phyloP scores from a whole-genome alignment of 37 sponge, comb jelly and placozoan genomes.

The Chondrosia reniformis region DNA sequence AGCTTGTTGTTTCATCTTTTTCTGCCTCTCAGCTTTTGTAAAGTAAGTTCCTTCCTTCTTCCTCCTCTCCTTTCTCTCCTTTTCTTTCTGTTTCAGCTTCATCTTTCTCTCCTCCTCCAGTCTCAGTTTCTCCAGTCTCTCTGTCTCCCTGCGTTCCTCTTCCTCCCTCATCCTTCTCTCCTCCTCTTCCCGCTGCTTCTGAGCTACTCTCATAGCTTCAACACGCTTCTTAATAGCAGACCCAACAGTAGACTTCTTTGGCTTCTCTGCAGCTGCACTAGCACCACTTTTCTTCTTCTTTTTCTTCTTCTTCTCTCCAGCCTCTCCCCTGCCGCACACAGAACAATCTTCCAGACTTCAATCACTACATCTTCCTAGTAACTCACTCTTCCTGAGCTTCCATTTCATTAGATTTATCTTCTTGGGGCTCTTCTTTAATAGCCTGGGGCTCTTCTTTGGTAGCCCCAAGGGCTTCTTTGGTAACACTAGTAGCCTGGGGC shows the following conservation, averaged over 20 bases:
- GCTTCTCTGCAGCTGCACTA: slow-evolving; percentile 35
- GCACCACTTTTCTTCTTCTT: slow-evolving; percentile 66
- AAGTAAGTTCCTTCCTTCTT: slow-evolving; percentile 89
- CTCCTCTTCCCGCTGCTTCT: slow-evolving; percentile 71
- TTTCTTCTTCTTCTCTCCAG: slow-evolving; percentile 68
- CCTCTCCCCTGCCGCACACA: slow-evolving; percentile 27
- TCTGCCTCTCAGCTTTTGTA: slow-evolving; percentile 80
- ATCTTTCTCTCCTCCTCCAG: slow-evolving; percentile 78
- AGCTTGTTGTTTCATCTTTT: slow-evolving; percentile 42
- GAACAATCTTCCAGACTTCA: slow-evolving; percentile 17
- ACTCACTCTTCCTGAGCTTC: neutral
- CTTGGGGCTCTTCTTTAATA: no score
- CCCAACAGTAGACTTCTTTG: slow-evolving; percentile 27
- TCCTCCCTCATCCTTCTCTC: slow-evolving; percentile 37
- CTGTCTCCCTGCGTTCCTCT: slow-evolving; percentile 73
- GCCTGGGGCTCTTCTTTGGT: no score
- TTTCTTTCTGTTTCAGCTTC: slow-evolving; percentile 69
- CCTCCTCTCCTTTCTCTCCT: slow-evolving; percentile 65
- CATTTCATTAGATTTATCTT: neutral
- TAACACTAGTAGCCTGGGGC: no score
- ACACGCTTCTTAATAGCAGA: slow-evolving; percentile 57
- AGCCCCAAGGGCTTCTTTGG: no score
- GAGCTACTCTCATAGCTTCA: slow-evolving; percentile 50
- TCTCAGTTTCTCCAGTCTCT: slow-evolving; percentile 47
- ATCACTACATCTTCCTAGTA: slow-evolving; percentile 15